Percentiles rank a stretch among this genome's conserved stretches.
These are phyloP conservation scores for Otocyon megalotis DNA, from an alignment of 2,113 vertebrate species.

Conservation along the genomic window DNA sequence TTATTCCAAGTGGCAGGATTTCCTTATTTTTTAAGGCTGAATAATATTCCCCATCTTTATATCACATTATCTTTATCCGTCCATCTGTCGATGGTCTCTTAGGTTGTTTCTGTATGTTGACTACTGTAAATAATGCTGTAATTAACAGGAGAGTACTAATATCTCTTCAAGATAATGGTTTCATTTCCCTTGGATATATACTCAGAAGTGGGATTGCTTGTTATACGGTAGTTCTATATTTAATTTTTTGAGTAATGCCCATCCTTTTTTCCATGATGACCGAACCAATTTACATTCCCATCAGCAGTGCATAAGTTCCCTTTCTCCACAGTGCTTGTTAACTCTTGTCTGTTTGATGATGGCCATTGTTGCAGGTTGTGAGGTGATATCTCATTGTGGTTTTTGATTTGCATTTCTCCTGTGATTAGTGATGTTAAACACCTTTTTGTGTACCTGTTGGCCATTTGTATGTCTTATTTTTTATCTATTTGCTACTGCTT, in stretches of 20 bases:
- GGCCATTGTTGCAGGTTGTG: neutral
- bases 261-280: neutral
- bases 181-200: neutral
- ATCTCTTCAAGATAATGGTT: neutral
- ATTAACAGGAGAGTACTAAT: neutral
- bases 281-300: neutral
- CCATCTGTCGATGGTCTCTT: neutral
- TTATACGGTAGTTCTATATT: neutral
- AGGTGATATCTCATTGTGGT: neutral
- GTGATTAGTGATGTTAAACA: neutral
- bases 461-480: slow-evolving; percentile 31
- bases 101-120: neutral
- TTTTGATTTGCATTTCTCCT: neutral
- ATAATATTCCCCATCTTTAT: neutral
- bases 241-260: neutral
- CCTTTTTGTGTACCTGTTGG: neutral
- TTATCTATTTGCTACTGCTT: neutral
- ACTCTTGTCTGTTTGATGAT: neutral
- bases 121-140: neutral
- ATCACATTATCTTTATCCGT: neutral
- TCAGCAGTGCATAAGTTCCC: neutral
- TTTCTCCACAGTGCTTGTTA: neutral
- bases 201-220: neutral
- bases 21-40: neutral
- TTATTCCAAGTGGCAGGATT: neutral